Evolutionary conservation across 2,888 invertebrate genomes (phyloP).

Genomic region (Eustalomyia histrio): DNA sequence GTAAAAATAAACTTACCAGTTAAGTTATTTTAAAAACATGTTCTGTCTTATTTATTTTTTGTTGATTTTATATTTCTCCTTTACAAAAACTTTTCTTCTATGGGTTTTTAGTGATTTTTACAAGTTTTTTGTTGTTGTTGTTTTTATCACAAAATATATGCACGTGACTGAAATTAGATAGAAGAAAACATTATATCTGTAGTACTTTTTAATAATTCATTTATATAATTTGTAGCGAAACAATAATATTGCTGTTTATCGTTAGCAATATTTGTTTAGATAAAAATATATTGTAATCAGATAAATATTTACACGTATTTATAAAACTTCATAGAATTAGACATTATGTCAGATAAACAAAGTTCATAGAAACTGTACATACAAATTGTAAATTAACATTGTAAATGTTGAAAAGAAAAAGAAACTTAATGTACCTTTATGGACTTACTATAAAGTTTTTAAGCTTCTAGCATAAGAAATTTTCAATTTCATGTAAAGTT

Average conservation of each 20-base stretch:
- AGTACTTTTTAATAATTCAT: neutral
- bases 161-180: slow-evolving; percentile 50
- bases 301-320: neutral
- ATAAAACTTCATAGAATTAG: neutral
- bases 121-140: neutral
- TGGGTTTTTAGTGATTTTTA: neutral
- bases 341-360: neutral
- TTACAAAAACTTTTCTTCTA: slow-evolving; percentile 2
- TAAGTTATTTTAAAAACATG: slow-evolving; percentile 37
- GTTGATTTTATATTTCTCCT: neutral
- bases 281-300: neutral
- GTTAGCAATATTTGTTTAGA: neutral
- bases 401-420: no score
- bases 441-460: neutral
- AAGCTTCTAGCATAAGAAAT: neutral
- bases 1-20: slow-evolving; percentile 55
- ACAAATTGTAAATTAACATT: no score
- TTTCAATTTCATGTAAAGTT: neutral
- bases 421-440: no score
- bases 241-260: neutral
- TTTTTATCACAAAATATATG: slow-evolving; percentile 18
- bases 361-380: neutral
- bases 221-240: neutral
- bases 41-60: slow-evolving; percentile 16
- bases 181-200: slow-evolving; percentile 9